Percentiles rank a stretch among this genome's conserved stretches.
Evolutionary conservation across 2,888 invertebrate species (phyloP).

Genomic region (Lymantria monacha): DNA sequence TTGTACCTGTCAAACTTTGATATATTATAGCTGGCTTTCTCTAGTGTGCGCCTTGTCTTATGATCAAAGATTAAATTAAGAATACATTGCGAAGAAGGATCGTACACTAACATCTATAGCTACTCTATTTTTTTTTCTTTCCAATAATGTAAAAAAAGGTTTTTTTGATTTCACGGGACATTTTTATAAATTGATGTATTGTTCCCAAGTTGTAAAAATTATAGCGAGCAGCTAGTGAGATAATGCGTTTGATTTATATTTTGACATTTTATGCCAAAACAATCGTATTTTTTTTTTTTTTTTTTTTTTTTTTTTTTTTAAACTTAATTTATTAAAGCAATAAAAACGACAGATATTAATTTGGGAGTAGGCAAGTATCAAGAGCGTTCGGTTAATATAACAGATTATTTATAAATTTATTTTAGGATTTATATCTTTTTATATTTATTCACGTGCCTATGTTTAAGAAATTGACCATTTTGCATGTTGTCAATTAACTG

Average conservation of each 20-base stretch:
- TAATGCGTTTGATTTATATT: constrained; percentile 68
- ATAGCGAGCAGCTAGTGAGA: constrained; percentile 50
- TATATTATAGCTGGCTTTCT: constrained; percentile 73
- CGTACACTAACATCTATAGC: constrained; percentile 22
- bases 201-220: constrained; percentile 70
- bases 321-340: constrained; percentile 63
- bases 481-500: too few relatives aligned
- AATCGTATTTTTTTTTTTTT: constrained; percentile 61
- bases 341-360: constrained; percentile 62
- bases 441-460: too few relatives aligned
- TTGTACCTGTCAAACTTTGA: constrained; percentile 82
- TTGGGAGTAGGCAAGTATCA: constrained; percentile 23
- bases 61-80: constrained; percentile 64
- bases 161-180: constrained; percentile 51
- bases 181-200: constrained; percentile 64
- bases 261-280: constrained; percentile 72
- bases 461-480: too few relatives aligned
- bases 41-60: constrained; percentile 76
- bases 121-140: constrained; percentile 7
- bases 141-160: constrained; percentile 20
- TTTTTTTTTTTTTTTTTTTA: constrained; percentile 63
- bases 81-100: constrained; percentile 33
- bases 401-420: background rate
- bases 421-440: too few relatives aligned
- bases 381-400: constrained; percentile 14